Evolutionary conservation across 2,113 vertebrate genomes (phyloP).

Genomic region (Cacatua alba): DNA sequence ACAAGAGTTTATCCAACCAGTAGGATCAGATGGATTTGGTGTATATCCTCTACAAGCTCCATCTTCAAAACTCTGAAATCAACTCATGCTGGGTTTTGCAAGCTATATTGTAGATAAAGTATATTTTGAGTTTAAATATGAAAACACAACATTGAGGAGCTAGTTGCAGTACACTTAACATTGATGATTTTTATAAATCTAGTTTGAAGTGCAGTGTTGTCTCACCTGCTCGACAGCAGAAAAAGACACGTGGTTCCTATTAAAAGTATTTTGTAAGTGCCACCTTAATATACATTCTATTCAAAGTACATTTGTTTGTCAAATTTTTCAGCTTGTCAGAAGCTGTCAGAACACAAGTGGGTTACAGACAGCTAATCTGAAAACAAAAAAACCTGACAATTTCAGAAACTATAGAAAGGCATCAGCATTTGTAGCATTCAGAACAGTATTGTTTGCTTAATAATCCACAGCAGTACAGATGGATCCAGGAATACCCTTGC

Average conservation of each 20-base stretch:
- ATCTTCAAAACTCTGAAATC: neutral
- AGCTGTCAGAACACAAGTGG: neutral
- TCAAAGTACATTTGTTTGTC: neutral
- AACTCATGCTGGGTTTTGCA: neutral
- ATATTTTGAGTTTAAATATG: neutral
- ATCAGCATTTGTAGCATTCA: neutral
- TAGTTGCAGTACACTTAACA: neutral
- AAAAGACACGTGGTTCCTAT: neutral
- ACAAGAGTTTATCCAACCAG: neutral
- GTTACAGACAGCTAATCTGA: neutral
- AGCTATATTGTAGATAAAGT: neutral
- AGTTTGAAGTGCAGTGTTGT: neutral
- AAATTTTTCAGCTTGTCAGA: neutral
- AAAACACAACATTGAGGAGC: neutral
- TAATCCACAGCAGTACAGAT: fast-evolving
- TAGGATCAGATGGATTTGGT: neutral
- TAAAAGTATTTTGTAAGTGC: neutral
- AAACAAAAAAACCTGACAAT: neutral
- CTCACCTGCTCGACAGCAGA: neutral
- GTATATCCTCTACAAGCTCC: neutral
- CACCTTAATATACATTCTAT: neutral
- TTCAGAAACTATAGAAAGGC: neutral
- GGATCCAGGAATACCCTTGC: neutral
- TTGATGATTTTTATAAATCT: neutral
- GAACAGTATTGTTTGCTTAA: neutral